Evolutionary conservation across 2,113 vertebrate species (phyloP).

Genomic region (Urocitellus parryii): DNA sequence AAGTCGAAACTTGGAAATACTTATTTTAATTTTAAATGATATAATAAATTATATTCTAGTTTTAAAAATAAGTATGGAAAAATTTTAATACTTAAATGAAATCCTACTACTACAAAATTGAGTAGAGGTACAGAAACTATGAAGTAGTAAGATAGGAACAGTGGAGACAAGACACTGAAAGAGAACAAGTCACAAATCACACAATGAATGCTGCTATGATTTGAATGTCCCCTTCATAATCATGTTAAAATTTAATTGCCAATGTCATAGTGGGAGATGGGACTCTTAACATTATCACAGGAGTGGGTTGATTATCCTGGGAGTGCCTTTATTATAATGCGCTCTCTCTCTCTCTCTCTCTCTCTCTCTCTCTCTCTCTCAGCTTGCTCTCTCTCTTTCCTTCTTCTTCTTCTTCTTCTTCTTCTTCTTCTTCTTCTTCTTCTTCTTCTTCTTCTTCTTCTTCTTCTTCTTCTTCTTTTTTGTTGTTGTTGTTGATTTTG

Average conservation of each 20-base stretch:
- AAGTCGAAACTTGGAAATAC: neutral
- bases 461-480: too few relatives aligned
- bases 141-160: neutral
- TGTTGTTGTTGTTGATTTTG: neutral
- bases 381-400: too few relatives aligned
- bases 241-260: neutral
- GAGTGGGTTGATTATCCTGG: neutral
- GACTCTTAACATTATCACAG: neutral
- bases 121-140: neutral
- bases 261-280: neutral
- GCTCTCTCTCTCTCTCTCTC: neutral
- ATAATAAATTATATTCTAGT: neutral
- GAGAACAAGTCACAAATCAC: neutral
- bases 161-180: neutral
- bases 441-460: too few relatives aligned
- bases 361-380: neutral
- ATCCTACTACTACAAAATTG: neutral
- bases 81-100: neutral
- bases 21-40: slow-evolving; percentile 40
- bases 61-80: neutral
- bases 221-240: neutral
- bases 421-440: too few relatives aligned
- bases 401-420: accelerated
- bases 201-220: neutral
- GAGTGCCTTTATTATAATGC: neutral